A percentile compares a stretch with the other conserved stretches of the same genome.
Conservation (phyloP, 2,797 vertebrate genomes). For the Macrochelys suwanniensis region DNA sequence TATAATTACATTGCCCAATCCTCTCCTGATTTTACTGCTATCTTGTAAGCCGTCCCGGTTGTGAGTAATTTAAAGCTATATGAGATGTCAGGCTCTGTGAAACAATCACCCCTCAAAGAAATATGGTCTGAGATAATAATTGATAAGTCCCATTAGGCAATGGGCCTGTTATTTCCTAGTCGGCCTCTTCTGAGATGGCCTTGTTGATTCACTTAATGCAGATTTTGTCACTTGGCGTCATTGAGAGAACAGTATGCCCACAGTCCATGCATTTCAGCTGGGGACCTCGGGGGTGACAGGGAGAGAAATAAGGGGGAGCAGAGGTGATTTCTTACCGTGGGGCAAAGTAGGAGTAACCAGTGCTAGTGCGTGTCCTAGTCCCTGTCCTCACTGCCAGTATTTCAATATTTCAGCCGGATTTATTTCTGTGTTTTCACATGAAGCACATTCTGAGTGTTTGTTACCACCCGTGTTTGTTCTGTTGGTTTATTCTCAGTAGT, state of each 20-base stretch:
- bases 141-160: conserved; percentile 89
- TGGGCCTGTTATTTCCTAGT: conserved; percentile 75
- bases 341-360: not conserved
- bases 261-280: not conserved
- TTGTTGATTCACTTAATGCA: conserved; percentile 67
- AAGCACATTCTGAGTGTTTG: fast-evolving
- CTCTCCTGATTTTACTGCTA: conserved; percentile 91
- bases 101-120: conserved; percentile 90
- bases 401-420: not conserved
- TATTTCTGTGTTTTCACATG: not conserved
- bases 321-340: not conserved
- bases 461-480: not conserved
- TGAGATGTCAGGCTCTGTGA: conserved; percentile 88
- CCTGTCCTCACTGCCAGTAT: fast-evolving
- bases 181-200: conserved; percentile 76
- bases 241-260: not conserved
- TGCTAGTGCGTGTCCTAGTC: not conserved
- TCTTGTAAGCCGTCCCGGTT: conserved; percentile 85
- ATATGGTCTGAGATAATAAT: conserved; percentile 89
- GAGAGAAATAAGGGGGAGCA: not conserved
- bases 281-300: not conserved
- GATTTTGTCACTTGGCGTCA: conserved; percentile 41
- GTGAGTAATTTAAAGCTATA: conserved; percentile 91
- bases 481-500: fast-evolving
- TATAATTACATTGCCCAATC: conserved; percentile 94